Base-by-base conservation (phyloP, 2,113 vertebrate species). In the Chloroceryle aenea region DNA sequence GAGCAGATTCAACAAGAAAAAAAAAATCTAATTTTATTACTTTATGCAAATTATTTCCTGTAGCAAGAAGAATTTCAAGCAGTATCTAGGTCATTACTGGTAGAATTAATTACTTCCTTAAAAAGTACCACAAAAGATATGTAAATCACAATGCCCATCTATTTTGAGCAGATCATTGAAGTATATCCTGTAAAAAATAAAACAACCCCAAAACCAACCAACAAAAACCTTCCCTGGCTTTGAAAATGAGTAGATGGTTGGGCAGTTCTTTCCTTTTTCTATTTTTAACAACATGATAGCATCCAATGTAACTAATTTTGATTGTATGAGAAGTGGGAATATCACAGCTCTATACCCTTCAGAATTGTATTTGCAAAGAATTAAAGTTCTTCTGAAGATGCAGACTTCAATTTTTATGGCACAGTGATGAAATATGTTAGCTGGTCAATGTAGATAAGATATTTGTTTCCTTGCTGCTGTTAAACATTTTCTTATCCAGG, bases 31-130 rank as follows among this genome's bases (percentile, higher is more conserved):
- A 8, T 83, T 95, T 90, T 83, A 83, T 66, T 85, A 42, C 71
- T 88, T 92, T 89, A 87, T 83, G 71, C 85, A 83, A 73, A 91
- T 76, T 34, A n/a, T 64, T 95, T 94, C 48, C 67, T 66, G 25
- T 89, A 85, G 58, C 45, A 95, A 85, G 53, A 95, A 86, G 48
- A 82, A 82, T 76, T 89, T 96, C 25, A 53, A 82, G 15, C 53
- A 69, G 42, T 87, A 81, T 93, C 53, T 94, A 83, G 77, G 62
- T 82, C 85, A 73, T 93, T 93, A 93, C 48, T 73, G 71, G 27
- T 73, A 66, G 71, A 93, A 95, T 85, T 84, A 82, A 89, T 92
- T 78, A 75, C 29, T 68, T 94, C 22, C 74, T 79, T 47, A 38
- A 69, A 78, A 85, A 80, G 15, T 72, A 62, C 34, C 26, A 73